Evolutionary conservation across 2,797 vertebrate species (phyloP).

Genomic region (Poeciliopsis presidionis): DNA sequence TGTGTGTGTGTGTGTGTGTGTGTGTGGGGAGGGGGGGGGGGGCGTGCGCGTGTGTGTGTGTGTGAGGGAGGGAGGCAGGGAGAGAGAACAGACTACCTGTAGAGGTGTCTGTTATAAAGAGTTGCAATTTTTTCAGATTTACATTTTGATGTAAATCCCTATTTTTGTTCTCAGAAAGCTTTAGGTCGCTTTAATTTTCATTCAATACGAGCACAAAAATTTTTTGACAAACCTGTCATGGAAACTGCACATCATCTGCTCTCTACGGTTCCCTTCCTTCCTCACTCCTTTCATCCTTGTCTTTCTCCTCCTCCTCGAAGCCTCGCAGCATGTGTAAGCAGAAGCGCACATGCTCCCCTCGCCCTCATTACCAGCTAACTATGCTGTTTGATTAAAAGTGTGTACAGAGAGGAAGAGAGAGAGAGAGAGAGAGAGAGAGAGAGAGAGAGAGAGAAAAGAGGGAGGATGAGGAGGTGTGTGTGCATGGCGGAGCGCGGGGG

Average conservation of each 20-base stretch:
- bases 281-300: constrained; percentile 49
- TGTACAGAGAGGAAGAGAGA: constrained; percentile 70
- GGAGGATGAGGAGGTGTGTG: constrained; percentile 23
- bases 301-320: constrained; percentile 56
- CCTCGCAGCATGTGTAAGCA: constrained; percentile 78
- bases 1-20: background rate
- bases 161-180: background rate
- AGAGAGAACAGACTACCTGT: background rate
- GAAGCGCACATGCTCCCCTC: constrained; percentile 71
- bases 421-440: constrained; percentile 59
- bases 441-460: constrained; percentile 47
- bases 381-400: constrained; percentile 83
- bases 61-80: too few species aligned
- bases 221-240: constrained; percentile 58
- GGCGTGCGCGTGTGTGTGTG: too few species aligned
- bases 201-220: constrained; percentile 8
- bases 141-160: background rate
- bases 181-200: background rate
- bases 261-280: constrained; percentile 50
- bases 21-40: too few species aligned
- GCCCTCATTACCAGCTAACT: constrained; percentile 84
- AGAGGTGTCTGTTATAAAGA: constrained; percentile 1
- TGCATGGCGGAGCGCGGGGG: constrained; percentile 24
- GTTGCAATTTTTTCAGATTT: background rate
- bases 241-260: constrained; percentile 55